These are phyloP conservation scores for Apamea crenata DNA, from an alignment of 2,888 invertebrate genomes.

Conservation along the genomic window DNA sequence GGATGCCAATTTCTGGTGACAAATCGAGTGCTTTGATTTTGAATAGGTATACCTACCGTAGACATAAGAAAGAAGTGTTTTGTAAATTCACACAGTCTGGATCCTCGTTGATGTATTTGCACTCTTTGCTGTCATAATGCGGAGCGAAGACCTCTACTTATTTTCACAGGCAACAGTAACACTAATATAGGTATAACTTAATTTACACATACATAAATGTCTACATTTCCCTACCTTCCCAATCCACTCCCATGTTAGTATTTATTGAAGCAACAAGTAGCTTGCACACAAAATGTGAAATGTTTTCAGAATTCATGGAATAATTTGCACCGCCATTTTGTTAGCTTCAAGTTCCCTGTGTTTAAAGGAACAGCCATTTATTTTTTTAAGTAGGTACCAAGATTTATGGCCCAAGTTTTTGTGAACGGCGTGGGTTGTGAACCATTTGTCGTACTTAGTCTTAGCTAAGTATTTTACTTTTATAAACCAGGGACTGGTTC, in stretches of 20 bases:
- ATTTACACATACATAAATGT: neutral
- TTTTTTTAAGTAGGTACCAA: conserved; percentile 28
- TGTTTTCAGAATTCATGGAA: neutral
- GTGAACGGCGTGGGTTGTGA: neutral
- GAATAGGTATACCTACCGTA: neutral
- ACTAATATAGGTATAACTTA: neutral
- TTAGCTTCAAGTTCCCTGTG: neutral
- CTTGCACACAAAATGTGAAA: conserved; percentile 13
- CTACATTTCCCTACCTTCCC: too few relatives aligned
- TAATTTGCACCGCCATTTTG: conserved; percentile 11
- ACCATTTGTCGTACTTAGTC: conserved; percentile 21
- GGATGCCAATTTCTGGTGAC: neutral
- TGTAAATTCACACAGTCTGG: neutral
- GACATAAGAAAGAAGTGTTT: too few relatives aligned
- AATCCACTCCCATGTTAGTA: neutral
- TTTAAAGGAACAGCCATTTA: conserved; percentile 35
- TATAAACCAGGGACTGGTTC: neutral
- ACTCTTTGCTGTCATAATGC: neutral
- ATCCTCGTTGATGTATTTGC: neutral
- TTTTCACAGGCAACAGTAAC: neutral
- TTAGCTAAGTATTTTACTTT: neutral
- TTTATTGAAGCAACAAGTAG: conserved; percentile 33
- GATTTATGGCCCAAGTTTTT: conserved; percentile 44
- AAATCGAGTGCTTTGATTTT: neutral
- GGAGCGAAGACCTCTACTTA: neutral